These are phyloP conservation scores for Dipus sagitta DNA, from an alignment of 2,797 vertebrate genomes.

Conservation along the genomic window DNA sequence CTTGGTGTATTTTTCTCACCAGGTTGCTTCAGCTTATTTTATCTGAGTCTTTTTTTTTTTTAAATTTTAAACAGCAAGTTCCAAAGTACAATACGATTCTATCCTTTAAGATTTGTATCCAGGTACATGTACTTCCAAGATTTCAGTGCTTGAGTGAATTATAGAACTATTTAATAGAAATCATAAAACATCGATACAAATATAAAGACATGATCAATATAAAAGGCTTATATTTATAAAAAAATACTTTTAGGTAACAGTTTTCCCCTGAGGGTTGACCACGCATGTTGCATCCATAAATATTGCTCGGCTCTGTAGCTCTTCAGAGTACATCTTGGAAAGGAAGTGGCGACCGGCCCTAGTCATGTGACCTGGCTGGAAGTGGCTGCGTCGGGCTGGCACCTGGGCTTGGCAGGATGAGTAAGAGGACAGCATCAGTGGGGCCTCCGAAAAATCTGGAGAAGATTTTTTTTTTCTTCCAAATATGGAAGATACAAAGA, in stretches of 20 bases:
- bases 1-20: conserved; percentile 66
- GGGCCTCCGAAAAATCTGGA: conserved; percentile 99
- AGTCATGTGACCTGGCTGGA: conserved; percentile 89
- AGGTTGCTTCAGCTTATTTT: conserved; percentile 78
- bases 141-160: conserved; percentile 98
- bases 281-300: conserved; percentile 91
- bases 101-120: conserved; percentile 55
- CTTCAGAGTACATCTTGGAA: conserved; percentile 86
- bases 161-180: conserved; percentile 93
- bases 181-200: conserved; percentile 91
- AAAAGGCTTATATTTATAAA: conserved; percentile 95
- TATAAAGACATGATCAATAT: conserved; percentile 92
- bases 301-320: conserved; percentile 90
- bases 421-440: conserved; percentile 89
- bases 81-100: conserved; percentile 82
- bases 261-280: conserved; percentile 98
- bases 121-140: conserved; percentile 81
- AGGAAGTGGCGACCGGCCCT: conserved; percentile 88
- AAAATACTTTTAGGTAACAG: conserved; percentile 95
- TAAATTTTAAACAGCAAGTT: conserved; percentile 76
- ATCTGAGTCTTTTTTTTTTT: conserved; percentile 67
- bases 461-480: conserved; percentile 98
- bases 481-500: conserved; percentile 99
- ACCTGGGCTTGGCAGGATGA: conserved; percentile 87
- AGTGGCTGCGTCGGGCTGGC: conserved; percentile 87